Conservation (phyloP, 2,888 invertebrate genomes). For the Cerastis rubricosa region DNA sequence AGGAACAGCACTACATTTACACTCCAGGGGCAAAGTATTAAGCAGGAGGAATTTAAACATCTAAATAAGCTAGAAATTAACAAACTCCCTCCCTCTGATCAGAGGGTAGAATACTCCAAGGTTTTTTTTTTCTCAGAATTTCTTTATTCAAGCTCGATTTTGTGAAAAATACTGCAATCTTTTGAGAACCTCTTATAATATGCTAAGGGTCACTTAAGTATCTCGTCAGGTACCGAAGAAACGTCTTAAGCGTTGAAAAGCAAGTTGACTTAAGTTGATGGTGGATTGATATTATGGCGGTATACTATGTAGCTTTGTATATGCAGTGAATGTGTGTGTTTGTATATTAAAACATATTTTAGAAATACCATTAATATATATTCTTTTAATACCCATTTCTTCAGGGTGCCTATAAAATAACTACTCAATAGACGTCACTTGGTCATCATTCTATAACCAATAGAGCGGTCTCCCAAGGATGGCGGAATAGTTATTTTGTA, state of each 20-base stretch:
- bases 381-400: no score
- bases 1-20: background rate
- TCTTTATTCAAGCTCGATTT: slow-evolving; percentile 17
- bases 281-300: background rate
- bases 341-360: no score
- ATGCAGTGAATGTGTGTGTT: no score
- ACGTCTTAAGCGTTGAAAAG: slow-evolving; percentile 6
- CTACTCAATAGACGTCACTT: no score
- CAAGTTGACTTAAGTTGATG: slow-evolving; percentile 3
- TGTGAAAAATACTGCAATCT: slow-evolving; percentile 8
- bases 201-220: slow-evolving; percentile 9
- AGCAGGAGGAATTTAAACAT: background rate
- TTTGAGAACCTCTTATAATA: slow-evolving; percentile 14
- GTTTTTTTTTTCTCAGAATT: background rate
- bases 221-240: background rate
- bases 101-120: background rate
- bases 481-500: no score
- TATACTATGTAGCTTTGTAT: no score
- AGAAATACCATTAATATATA: no score
- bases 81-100: background rate
- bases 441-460: no score
- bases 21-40: background rate
- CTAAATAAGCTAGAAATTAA: background rate
- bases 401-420: no score
- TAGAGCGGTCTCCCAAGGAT: no score